Base-by-base conservation (phyloP, 2,797 vertebrate species). In the Schizopygopsis malacanthus region DNA sequence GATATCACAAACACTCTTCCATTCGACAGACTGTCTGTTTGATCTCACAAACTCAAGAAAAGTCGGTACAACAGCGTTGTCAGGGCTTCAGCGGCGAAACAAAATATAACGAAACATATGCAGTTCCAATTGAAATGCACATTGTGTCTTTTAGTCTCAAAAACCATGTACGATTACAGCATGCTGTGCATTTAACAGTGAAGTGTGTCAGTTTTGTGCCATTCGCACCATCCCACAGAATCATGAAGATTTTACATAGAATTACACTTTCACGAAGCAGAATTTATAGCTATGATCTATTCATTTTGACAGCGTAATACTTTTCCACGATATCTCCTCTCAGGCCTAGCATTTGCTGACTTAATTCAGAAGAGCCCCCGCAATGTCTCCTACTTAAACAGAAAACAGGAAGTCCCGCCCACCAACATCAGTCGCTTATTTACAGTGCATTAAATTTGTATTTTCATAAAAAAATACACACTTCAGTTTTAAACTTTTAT, bases 1-100 rank as follows among this genome's bases (percentile, higher is more conserved):
- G n/a, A n/a, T n/a, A n/a, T n/a, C n/a, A n/a, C n/a, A n/a, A n/a
- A n/a, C n/a, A n/a, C n/a, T n/a, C n/a, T n/a, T n/a, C n/a, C n/a
- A n/a, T n/a, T n/a, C n/a, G n/a, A n/a, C n/a, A 78, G 33, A 79
- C 37, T 43, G 33, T 77, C 10, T n/a, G 76, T 79, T 79, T 79
- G 76, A 79, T 79, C 76, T 79, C 39, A 43, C 22, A 10, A 61
- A 61, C 63, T 80, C n/a, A 22, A 79, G 56, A 63, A 65, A 16
- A 79, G n/a, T 47, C 56, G 13, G 39, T 79, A 65, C 41, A 79
- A 25, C 54, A 80, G 41, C 18, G 39, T 28, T 61, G 63, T 79
- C 37, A 79, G 37, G 39, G 47, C 47, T 75, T 52, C 37, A 16
- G 76, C 22, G 37, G 37, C 54, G 33, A 80, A 65, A 47, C n/a